Percentiles rank a stretch among this genome's conserved stretches.
Evolutionary conservation across 1,140 invertebrate genomes (phyloP).

Genomic region (Araneus ventricosus): DNA sequence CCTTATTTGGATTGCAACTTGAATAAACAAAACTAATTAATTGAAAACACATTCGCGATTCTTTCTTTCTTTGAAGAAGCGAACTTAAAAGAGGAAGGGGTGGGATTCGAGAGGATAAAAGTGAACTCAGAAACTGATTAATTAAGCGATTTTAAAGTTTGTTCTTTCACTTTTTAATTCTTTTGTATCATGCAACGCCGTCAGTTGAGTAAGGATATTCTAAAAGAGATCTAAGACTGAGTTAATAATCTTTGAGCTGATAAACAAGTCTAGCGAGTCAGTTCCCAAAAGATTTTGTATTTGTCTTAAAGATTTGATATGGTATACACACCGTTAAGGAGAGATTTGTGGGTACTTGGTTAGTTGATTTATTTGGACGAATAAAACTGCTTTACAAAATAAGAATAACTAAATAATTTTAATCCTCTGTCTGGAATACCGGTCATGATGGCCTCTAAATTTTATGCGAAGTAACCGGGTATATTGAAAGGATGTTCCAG

Average conservation of each 20-base stretch:
- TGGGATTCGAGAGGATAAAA: neutral
- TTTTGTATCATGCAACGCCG: neutral
- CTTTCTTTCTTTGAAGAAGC: neutral
- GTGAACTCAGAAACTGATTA: neutral
- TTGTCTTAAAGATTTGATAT: neutral
- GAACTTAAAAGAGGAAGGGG: neutral
- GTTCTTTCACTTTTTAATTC: neutral
- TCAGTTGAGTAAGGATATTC: neutral
- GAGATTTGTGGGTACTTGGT: neutral
- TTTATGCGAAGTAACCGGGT: too few relatives aligned
- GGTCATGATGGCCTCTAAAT: too few relatives aligned
- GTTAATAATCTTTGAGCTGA: neutral
- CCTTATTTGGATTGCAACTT: neutral
- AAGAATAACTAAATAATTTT: too few relatives aligned
- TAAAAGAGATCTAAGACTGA: neutral
- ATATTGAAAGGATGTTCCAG: too few relatives aligned
- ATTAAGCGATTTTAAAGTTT: neutral
- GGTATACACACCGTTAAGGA: neutral
- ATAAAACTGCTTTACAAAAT: too few relatives aligned
- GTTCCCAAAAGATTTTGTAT: neutral
- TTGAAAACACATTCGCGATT: neutral
- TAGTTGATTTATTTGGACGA: too few relatives aligned
- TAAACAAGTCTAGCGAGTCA: neutral
- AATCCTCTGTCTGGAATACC: too few relatives aligned
- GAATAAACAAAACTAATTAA: conserved; percentile 16